Evolutionary conservation across 2,888 invertebrate genomes (phyloP).

Genomic region (Xestia c-nigrum): DNA sequence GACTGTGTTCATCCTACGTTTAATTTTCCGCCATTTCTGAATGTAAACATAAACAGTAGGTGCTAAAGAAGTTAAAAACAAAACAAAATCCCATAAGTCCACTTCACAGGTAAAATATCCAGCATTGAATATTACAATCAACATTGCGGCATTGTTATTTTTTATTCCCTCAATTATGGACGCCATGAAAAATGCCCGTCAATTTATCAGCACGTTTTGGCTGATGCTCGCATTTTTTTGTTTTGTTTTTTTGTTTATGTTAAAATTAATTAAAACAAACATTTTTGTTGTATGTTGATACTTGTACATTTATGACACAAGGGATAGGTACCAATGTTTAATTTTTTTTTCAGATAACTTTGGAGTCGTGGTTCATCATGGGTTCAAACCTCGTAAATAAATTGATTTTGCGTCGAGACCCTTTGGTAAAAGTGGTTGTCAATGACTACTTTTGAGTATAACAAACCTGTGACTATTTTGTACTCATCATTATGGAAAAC

Average conservation of each 20-base stretch:
- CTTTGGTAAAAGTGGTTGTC: too few species aligned
- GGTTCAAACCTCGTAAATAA: not conserved
- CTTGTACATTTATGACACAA: not conserved
- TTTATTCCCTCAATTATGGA: conserved; percentile 58
- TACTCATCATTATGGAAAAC: too few species aligned
- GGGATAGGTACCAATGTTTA: not conserved
- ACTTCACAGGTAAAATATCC: conserved; percentile 49
- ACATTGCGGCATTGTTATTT: conserved; percentile 50
- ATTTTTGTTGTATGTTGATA: conserved; percentile 38
- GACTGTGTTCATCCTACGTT: too few species aligned
- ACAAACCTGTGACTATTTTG: too few species aligned
- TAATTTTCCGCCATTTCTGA: not conserved
- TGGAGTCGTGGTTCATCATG: not conserved
- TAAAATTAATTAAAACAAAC: conserved; percentile 59
- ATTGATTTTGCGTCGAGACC: not conserved
- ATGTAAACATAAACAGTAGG: conserved; percentile 5
- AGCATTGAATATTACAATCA: conserved; percentile 57
- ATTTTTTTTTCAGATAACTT: not conserved
- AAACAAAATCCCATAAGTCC: conserved; percentile 22
- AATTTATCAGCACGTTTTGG: conserved; percentile 53
- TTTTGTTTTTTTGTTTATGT: conserved; percentile 17
- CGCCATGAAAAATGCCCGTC: conserved; percentile 50
- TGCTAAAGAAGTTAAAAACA: conserved; percentile 28
- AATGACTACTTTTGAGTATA: too few species aligned
- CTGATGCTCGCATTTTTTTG: conserved; percentile 33